Percentiles rank a stretch among this genome's conserved stretches.
Conservation (phyloP, 2,797 vertebrate genomes). For the Eulemur coronatus region DNA sequence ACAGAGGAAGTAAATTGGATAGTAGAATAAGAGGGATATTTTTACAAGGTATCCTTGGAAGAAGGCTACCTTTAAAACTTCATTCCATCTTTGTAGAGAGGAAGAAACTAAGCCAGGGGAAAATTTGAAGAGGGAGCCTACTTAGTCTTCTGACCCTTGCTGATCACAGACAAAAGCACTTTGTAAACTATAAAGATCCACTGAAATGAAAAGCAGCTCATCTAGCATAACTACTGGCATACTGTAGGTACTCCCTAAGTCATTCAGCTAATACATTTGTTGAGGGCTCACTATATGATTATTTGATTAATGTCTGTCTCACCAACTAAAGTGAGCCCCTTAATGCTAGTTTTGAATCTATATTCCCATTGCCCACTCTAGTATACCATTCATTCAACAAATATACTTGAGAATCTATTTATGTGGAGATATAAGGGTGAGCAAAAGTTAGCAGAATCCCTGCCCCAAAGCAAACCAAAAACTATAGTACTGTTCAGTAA, state of each 20-base stretch:
- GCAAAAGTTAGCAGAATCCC: neutral
- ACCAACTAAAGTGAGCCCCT: neutral
- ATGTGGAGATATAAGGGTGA: neutral
- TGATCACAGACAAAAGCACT: neutral
- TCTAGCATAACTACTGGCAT: neutral
- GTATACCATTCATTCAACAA: neutral
- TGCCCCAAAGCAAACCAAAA: neutral
- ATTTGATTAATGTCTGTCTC: neutral
- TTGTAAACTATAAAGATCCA: neutral
- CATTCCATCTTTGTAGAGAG: neutral
- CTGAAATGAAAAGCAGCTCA: neutral
- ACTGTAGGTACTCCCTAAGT: neutral
- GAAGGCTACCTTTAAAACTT: neutral
- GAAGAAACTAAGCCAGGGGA: neutral
- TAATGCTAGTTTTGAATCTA: neutral
- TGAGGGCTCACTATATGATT: neutral
- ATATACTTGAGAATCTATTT: neutral
- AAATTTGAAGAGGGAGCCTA: neutral
- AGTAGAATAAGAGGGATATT: slow-evolving; percentile 6
- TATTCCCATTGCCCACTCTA: neutral
- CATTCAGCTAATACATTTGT: neutral
- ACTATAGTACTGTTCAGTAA: neutral
- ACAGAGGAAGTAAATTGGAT: slow-evolving; percentile 9
- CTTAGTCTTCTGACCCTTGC: neutral
- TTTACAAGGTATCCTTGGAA: neutral